Conservation (phyloP, 2,888 invertebrate species). For the Agriopis aurantiaria region DNA sequence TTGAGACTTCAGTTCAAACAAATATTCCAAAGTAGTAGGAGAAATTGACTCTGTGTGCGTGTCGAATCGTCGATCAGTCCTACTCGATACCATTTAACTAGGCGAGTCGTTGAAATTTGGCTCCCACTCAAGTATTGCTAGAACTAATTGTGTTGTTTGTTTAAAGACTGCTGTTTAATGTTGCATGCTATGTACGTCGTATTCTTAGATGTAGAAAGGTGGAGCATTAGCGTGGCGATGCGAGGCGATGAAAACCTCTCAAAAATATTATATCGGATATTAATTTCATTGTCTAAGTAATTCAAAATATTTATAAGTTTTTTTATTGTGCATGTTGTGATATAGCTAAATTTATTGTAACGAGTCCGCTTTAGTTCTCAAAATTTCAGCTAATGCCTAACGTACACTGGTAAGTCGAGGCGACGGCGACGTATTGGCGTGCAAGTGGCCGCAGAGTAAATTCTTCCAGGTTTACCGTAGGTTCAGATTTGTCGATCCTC, state of each 20-base stretch:
- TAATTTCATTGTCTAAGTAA: not conserved
- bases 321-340: no score
- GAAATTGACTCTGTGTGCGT: not conserved
- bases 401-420: no score
- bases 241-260: not conserved
- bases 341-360: no score
- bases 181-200: slow-evolving; percentile 69
- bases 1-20: no score
- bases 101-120: slow-evolving; percentile 45
- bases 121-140: slow-evolving; percentile 48
- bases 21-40: no score
- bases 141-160: slow-evolving; percentile 46
- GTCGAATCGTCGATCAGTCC: slow-evolving; percentile 7
- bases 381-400: no score
- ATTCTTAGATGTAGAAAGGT: slow-evolving; percentile 23
- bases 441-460: no score
- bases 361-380: no score
- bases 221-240: slow-evolving; percentile 15
- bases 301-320: no score
- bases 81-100: slow-evolving; percentile 7
- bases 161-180: slow-evolving; percentile 51
- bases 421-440: no score
- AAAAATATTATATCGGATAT: not conserved
- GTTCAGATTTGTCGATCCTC: no score
- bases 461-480: no score